Percentiles rank a stretch among this genome's conserved stretches.
These are phyloP conservation scores for Formicarius rufipectus DNA, from an alignment of 2,113 vertebrate species.

Conservation along the genomic window DNA sequence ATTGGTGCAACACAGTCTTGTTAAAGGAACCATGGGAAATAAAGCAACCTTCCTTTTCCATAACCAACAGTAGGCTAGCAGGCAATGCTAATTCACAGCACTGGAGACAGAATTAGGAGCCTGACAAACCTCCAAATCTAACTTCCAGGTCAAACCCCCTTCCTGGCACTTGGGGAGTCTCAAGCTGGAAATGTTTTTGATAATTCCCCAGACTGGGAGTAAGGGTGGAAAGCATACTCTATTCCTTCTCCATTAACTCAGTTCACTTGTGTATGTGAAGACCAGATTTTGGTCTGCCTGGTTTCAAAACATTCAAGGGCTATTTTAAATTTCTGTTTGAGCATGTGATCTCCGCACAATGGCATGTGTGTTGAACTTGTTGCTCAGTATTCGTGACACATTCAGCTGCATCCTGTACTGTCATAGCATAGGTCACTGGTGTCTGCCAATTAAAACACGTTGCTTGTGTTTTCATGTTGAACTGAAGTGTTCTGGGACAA, in stretches of 20 bases:
- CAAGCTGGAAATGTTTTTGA: not conserved
- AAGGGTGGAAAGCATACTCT: not conserved
- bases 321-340: constrained; percentile 9
- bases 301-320: not conserved
- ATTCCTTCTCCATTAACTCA: not conserved
- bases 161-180: not conserved
- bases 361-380: not conserved
- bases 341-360: not conserved
- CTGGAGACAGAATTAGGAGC: not conserved
- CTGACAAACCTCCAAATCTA: not conserved
- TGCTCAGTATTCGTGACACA: not conserved
- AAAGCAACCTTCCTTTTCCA: not conserved
- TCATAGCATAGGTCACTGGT: not conserved
- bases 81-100: not conserved
- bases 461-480: not conserved
- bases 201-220: not conserved
- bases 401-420: constrained; percentile 42
- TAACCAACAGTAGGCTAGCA: not conserved
- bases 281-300: not conserved
- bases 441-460: constrained; percentile 34
- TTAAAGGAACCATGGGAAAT: not conserved
- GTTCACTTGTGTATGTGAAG: not conserved
- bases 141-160: not conserved
- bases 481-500: not conserved
- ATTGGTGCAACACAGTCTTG: not conserved